Evolutionary conservation across 2,888 invertebrate species (phyloP), one percentile per base, ranked within the genome.

Genomic region (Melieria crassipennis): DNA sequence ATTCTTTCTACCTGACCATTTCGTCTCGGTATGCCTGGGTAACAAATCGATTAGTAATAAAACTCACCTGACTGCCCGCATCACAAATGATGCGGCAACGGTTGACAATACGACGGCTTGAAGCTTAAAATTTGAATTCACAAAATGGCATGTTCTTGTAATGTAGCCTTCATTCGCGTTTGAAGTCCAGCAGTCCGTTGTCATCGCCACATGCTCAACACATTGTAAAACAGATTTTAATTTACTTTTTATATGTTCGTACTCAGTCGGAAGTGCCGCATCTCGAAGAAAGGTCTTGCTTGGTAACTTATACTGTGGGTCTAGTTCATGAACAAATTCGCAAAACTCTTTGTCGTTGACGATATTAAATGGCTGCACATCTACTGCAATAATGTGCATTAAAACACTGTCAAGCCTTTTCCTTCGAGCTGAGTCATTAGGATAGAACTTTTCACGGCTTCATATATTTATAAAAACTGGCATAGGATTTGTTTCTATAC

Each of bases 281-380:
- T 78, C 73, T 64, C 77, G 76, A 48, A 82, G 64, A 46, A 74
- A 78, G 69, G 76, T 80, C 16, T 80, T 72, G 30, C 73, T 75
- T 55, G 80, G 80, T 61, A 83, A 69, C 48, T 50, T 72, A 76
- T 81, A 82, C 10, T 73, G 73, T n/a, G 80, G 79, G 74, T 79
- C 79, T 58, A 81, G 69, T 66, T 72, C 73, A 66, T 77, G 70
- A 47, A 80, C 74, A 58, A 82, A 80, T 66, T 79, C 73, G 73
- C 67, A 72, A 75, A 83, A 82, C 65, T 81, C 80, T 70, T 72
- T 65, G 76, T 82, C 79, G 67, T 82, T 79, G n/a, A 82, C 83
- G 48, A 83, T 78, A 64, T 73, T 76, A 67, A 81, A 79, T 45
- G 82, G 80, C 67, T 83, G 81, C 73, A 79, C 80, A 72, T 82